Evolutionary conservation across 1,140 invertebrate genomes (phyloP).

Genomic region (Brachionus calyciflorus): DNA sequence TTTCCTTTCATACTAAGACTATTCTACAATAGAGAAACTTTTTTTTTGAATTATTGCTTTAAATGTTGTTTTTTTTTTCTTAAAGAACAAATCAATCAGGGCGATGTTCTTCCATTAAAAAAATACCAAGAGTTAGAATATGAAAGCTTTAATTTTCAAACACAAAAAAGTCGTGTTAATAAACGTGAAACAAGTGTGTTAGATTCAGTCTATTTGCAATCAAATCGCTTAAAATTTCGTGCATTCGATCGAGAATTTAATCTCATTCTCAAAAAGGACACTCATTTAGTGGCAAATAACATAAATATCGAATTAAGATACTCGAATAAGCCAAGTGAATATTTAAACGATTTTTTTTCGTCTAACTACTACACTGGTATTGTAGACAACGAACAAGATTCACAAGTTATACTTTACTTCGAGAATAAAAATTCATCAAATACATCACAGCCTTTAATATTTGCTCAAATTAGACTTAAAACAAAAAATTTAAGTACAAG

Average conservation of each 20-base stretch:
- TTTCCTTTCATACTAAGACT: no score
- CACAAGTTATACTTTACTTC: conserved; percentile 6
- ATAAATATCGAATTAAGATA: conserved; percentile 23
- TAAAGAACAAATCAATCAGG: neutral
- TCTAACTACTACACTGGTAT: conserved; percentile 23
- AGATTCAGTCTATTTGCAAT: neutral
- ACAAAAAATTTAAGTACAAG: neutral
- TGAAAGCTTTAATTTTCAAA: conserved; percentile 25
- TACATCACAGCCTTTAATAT: neutral
- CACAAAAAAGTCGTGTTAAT: neutral
- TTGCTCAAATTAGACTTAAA: neutral
- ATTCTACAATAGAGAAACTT: no score
- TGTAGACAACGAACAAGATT: conserved; percentile 12
- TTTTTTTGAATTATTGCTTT: neutral
- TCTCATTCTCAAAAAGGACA: neutral
- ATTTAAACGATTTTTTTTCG: conserved; percentile 9
- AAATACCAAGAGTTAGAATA: conserved; percentile 12
- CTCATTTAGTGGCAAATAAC: neutral
- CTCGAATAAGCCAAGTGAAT: conserved; percentile 12
- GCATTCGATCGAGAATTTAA: conserved; percentile 24
- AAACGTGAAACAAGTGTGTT: neutral
- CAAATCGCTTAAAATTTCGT: conserved; percentile 13
- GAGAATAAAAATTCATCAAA: neutral
- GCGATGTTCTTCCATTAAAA: neutral
- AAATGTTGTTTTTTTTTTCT: neutral